Conservation (phyloP, 2,113 vertebrate species). For the Brienomyrus brachyistius region DNA sequence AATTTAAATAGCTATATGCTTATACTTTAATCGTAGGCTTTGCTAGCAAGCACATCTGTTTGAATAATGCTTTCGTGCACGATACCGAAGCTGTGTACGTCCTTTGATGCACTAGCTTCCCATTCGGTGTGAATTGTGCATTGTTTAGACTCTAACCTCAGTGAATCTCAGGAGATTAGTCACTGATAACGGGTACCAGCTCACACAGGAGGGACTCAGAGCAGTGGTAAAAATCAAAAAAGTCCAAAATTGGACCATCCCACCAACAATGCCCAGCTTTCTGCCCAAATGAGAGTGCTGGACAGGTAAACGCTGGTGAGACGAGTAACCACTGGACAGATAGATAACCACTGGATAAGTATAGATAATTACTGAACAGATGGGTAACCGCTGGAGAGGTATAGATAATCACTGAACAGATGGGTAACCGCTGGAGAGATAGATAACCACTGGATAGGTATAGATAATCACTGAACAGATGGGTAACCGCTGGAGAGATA, state of each 20-base stretch:
- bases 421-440: neutral
- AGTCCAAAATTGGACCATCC: neutral
- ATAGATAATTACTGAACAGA: too few relatives aligned
- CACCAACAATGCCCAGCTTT: neutral
- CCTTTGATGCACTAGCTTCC: neutral
- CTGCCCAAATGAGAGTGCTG: neutral
- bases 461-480: neutral
- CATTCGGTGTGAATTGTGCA: neutral
- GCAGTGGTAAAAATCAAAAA: neutral
- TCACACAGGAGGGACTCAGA: neutral
- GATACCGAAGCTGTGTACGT: neutral
- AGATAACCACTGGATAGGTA: neutral
- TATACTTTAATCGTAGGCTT: neutral
- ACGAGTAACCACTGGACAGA: neutral
- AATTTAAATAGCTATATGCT: neutral
- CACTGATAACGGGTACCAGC: neutral
- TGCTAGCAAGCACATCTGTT: neutral
- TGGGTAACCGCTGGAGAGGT: neutral
- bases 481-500: neutral
- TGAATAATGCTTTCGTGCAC: neutral
- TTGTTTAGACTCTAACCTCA: neutral
- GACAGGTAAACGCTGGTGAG: neutral
- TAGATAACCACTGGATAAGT: neutral
- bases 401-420: too few relatives aligned
- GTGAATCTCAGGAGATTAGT: neutral